Conservation (phyloP, 2,113 vertebrate species). For the Brachyhypopomus occidentalis region DNA sequence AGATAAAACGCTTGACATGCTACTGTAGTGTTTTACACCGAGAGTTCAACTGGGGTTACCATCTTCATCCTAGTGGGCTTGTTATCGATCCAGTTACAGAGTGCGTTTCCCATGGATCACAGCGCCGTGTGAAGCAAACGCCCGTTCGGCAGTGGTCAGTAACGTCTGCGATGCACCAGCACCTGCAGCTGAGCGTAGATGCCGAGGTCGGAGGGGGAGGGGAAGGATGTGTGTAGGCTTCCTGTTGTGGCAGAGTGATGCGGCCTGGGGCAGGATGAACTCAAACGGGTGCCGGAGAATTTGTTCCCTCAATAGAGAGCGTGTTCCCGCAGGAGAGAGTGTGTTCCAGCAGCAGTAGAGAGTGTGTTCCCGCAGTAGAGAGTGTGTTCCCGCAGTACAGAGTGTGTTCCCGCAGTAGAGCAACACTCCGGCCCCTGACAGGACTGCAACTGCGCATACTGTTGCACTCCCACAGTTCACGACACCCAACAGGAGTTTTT, state of each 20-base stretch:
- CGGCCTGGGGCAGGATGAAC: slow-evolving; percentile 40
- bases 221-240: slow-evolving; percentile 66
- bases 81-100: background rate
- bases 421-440: background rate
- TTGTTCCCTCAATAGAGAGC: too few relatives aligned
- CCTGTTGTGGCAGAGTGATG: slow-evolving; percentile 68
- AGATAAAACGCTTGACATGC: background rate
- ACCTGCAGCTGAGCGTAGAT: slow-evolving; percentile 67
- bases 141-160: slow-evolving; percentile 34
- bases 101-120: background rate
- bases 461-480: too few relatives aligned
- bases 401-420: background rate
- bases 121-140: background rate
- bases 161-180: slow-evolving; percentile 64
- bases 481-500: too few relatives aligned
- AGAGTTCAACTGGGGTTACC: too few relatives aligned
- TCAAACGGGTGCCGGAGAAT: slow-evolving; percentile 41
- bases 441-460: too few relatives aligned
- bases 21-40: background rate
- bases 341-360: too few relatives aligned
- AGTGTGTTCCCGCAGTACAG: too few relatives aligned
- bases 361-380: too few relatives aligned
- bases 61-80: too few relatives aligned
- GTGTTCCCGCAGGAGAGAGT: too few relatives aligned
- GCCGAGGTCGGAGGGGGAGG: slow-evolving; percentile 58